Evolutionary conservation across 2,113 vertebrate species (phyloP).

Genomic region (Tragelaphus imberbis): DNA sequence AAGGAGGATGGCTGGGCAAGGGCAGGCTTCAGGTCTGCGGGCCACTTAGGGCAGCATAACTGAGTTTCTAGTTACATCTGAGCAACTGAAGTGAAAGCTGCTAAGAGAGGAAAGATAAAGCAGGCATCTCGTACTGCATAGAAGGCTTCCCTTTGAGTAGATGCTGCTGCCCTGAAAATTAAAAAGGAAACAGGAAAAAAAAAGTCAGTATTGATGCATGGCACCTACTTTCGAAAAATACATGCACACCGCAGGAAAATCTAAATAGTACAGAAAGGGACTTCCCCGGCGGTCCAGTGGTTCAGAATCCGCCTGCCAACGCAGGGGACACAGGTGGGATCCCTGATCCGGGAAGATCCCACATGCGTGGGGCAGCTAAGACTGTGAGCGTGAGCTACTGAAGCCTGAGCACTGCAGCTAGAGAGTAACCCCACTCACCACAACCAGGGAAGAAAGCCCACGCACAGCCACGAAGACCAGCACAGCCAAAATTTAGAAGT

Average conservation of each 20-base stretch:
- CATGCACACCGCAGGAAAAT: background rate
- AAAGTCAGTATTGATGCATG: background rate
- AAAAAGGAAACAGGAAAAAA: background rate
- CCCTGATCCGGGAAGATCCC: background rate
- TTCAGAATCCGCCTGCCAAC: background rate
- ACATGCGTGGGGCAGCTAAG: background rate
- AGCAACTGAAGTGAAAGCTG: background rate
- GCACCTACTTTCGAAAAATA: background rate
- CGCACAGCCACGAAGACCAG: background rate
- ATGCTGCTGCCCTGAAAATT: slow-evolving; percentile 19
- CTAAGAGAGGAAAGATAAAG: background rate
- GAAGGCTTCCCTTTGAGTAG: background rate
- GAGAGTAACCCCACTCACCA: background rate
- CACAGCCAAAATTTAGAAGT: background rate
- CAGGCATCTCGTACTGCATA: background rate
- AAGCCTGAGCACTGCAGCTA: background rate
- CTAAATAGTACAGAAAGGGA: background rate
- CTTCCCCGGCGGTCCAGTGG: background rate
- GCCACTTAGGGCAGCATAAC: fast-evolving
- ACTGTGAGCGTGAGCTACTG: background rate
- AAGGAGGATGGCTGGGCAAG: too few species aligned
- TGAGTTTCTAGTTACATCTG: background rate
- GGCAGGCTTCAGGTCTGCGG: fast-evolving
- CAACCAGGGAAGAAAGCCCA: background rate
- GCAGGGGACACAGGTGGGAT: background rate